Conservation (phyloP, 1,140 invertebrate species). For the Caenorhabditis brenneri region DNA sequence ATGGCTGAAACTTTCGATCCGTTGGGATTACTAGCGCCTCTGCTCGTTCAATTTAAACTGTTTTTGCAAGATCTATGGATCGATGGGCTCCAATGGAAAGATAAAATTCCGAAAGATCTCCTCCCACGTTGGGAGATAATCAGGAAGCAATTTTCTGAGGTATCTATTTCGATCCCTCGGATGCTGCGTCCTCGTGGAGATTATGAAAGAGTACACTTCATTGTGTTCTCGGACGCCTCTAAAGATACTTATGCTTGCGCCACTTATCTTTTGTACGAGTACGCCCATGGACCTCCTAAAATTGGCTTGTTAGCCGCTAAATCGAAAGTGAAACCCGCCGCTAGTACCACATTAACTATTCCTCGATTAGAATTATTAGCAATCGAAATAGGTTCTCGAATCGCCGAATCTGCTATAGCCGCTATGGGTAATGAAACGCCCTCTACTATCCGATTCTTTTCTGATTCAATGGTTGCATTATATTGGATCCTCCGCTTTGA, state of each 20-base stretch:
- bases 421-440: not conserved
- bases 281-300: not conserved
- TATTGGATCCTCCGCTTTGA: not conserved
- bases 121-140: slow-evolving; percentile 26
- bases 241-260: not conserved
- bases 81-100: slow-evolving; percentile 31
- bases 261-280: not conserved
- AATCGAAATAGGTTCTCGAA: not conserved
- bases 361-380: not conserved
- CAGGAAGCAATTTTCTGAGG: not conserved
- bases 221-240: not conserved
- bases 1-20: slow-evolving; percentile 28
- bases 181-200: not conserved
- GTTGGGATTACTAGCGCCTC: slow-evolving; percentile 42
- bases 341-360: not conserved
- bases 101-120: not conserved
- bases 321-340: not conserved
- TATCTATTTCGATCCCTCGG: not conserved
- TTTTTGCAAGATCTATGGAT: slow-evolving; percentile 46
- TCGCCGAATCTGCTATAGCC: not conserved
- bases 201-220: not conserved
- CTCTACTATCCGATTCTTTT: not conserved
- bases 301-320: not conserved
- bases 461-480: not conserved
- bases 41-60: slow-evolving; percentile 6